Evolutionary conservation across 2,888 invertebrate genomes (phyloP).

Genomic region (Podotricha telesiphe): DNA sequence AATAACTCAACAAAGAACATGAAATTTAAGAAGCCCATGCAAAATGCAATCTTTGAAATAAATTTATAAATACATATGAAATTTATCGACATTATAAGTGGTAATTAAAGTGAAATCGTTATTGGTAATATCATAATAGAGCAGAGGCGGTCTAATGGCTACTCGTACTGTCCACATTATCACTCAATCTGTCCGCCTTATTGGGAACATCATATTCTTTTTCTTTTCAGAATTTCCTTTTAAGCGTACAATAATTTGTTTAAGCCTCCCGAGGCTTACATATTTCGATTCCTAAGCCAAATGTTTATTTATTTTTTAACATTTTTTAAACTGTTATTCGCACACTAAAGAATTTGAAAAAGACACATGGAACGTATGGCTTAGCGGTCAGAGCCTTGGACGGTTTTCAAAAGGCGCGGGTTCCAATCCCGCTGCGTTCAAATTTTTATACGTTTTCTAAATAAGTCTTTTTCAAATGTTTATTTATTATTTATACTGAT

Average conservation of each 20-base stretch:
- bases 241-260: background rate
- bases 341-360: too few species aligned
- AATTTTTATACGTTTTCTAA: too few species aligned
- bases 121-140: background rate
- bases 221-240: background rate
- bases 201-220: background rate
- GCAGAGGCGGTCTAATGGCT: conserved; percentile 8
- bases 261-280: background rate
- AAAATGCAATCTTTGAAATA: too few species aligned
- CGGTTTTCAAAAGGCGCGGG: too few species aligned
- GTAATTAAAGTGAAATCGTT: conserved; percentile 18
- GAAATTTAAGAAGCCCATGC: too few species aligned
- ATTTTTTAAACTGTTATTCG: too few species aligned
- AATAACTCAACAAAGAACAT: too few species aligned
- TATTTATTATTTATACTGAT: background rate
- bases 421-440: too few species aligned
- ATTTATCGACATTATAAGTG: background rate
- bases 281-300: background rate
- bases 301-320: too few species aligned
- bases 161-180: conserved; percentile 18
- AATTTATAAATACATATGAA: background rate
- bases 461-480: too few species aligned
- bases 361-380: too few species aligned
- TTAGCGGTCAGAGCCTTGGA: too few species aligned
- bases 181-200: conserved; percentile 18